Percentiles rank a stretch among this genome's conserved stretches.
Conservation (phyloP, 30 jellyfish, hydroid and myxozoan genomes). For the Cassiopea andromeda region DNA sequence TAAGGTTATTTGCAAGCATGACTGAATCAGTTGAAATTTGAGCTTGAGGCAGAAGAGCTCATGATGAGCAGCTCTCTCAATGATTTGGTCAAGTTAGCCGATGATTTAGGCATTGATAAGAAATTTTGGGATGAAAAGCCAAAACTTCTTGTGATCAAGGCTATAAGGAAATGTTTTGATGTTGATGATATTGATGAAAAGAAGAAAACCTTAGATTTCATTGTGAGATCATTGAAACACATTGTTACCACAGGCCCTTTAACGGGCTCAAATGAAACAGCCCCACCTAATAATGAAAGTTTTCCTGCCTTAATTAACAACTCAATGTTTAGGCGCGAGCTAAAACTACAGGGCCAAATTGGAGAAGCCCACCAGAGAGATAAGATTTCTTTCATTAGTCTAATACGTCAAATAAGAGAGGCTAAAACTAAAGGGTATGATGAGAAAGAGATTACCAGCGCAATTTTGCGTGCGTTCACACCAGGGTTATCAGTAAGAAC, state of each 20-base stretch:
- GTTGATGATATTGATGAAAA: slow-evolving; percentile 28
- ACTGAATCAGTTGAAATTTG: slow-evolving; percentile 42
- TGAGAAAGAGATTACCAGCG: slow-evolving; percentile 43
- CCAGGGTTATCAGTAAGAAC: slow-evolving; percentile 56
- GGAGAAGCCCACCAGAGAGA: slow-evolving; percentile 56
- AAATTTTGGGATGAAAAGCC: slow-evolving; percentile 36
- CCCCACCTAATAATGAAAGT: background rate
- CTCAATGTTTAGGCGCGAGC: slow-evolving; percentile 43
- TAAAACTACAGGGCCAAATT: slow-evolving; percentile 57
- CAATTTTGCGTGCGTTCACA: slow-evolving; percentile 37
- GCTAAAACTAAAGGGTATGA: slow-evolving; percentile 40
- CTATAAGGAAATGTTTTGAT: slow-evolving; percentile 38
- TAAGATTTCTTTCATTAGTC: slow-evolving; percentile 37
- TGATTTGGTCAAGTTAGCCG: slow-evolving; percentile 6
- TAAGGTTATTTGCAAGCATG: slow-evolving; percentile 30
- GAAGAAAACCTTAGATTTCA: slow-evolving; percentile 23
- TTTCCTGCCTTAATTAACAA: background rate
- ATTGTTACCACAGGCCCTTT: slow-evolving; percentile 1
- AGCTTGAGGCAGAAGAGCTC: slow-evolving; percentile 53
- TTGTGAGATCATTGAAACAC: background rate
- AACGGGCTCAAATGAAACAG: background rate
- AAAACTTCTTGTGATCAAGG: slow-evolving; percentile 44
- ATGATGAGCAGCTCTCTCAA: slow-evolving; percentile 42
- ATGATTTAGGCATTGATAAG: slow-evolving; percentile 28
- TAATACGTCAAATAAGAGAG: slow-evolving; percentile 41